phyloP scores from a whole-genome alignment of 2,888 invertebrate genomes.

The Vanessa cardui region DNA sequence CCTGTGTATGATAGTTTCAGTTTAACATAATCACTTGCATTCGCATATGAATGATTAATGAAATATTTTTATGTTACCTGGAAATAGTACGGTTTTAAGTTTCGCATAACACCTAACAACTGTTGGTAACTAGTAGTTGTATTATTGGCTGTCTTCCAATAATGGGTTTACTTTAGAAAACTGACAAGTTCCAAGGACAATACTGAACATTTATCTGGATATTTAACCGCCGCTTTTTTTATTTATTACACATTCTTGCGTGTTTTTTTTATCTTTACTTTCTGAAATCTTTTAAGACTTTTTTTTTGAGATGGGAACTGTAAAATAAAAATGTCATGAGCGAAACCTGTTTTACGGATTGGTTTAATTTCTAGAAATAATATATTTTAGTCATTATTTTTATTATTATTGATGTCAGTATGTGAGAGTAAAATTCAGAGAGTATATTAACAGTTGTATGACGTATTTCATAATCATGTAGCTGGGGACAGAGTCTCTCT shows the following conservation, averaged over 20 bases:
- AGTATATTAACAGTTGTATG: not conserved
- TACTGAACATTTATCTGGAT: not conserved
- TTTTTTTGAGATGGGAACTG: no score
- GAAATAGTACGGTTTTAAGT: conserved; percentile 14
- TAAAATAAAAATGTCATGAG: no score
- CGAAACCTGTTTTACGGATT: no score
- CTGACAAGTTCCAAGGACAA: conserved; percentile 35
- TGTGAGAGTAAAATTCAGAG: no score
- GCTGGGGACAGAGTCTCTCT: conserved; percentile 58
- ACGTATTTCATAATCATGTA: conserved; percentile 13
- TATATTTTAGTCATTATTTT: no score
- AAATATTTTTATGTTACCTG: not conserved
- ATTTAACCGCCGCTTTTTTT: not conserved
- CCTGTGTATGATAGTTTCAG: not conserved
- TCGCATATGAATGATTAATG: not conserved
- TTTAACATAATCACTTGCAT: not conserved
- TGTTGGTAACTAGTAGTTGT: conserved; percentile 13
- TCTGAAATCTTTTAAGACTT: no score
- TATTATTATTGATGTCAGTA: no score
- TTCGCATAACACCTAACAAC: conserved; percentile 20
- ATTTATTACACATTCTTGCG: not conserved
- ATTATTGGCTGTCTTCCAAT: conserved; percentile 34
- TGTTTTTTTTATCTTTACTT: not conserved
- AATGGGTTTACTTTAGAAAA: conserved; percentile 38
- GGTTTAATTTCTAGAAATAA: no score